Base-by-base conservation (phyloP, 2,888 invertebrate species). In the Hemaris fuciformis region DNA sequence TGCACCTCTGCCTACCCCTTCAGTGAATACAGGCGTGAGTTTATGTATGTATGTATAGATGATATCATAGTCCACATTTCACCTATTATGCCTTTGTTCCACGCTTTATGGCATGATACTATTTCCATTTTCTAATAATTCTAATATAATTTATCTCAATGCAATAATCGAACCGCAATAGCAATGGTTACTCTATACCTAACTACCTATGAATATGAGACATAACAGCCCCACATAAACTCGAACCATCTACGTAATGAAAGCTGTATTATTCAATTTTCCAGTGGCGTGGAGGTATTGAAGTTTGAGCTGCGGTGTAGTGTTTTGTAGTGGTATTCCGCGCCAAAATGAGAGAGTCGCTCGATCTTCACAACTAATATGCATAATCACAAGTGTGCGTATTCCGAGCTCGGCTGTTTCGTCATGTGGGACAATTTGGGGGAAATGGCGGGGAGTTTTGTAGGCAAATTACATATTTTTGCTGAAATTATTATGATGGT, bases 311-410 rank as follows among this genome's bases (percentile, higher is more conserved):
- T 15, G n/a, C 53, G 43, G 27, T 58, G 48, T 59, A 56, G 48
- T 42, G 41, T 56, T 56, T 41, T 61, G 60, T 53, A 53, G 31
- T 53, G 31, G 18, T 53, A 38, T 38, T 10, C n/a, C 38, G n/a
- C 38, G 27, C 53, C 15, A 53, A 53, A 53, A n/a, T n/a, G n/a
- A 31, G 43, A 57, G 57, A 57, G 74, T 81, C 77, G 72, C 70
- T 69, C 74, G 71, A 76, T 78, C 77, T 82, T 80, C 73, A 74
- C 75, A 80, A 84, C 76, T 85, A 82, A 85, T 85, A 84, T 83
- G 83, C 84, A 84, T 83, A 83, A 83, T 83, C 83, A 81, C 77
- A 77, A 80, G 75, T 65, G 64, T 64, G 65, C 41, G 59, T n/a
- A 60, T 60, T 60, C 20, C 53, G 56, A 18, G 15, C 41, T 23